Base-by-base conservation (phyloP, 2,113 vertebrate genomes). In the Antechinus flavipes region DNA sequence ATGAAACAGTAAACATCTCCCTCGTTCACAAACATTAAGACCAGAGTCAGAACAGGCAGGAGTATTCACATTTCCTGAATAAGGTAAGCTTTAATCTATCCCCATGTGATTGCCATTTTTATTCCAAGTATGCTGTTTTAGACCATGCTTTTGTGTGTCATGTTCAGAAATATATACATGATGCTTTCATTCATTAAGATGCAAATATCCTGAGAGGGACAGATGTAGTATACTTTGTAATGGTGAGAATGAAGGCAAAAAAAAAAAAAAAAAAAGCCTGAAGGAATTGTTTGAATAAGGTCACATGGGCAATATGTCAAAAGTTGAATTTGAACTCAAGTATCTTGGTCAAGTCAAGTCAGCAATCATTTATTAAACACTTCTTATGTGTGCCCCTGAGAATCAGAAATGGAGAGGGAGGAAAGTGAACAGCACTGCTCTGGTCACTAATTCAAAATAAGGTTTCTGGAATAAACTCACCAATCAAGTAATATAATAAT, bases 61-160 rank as follows among this genome's bases (percentile, higher is more conserved):
- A 47, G 56, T 96, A 30, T 25, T 52, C 8, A n/a, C 68, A 89
- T 94, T 95, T 95, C 53, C 19, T 54, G 61, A 96, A 50, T 93
- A 98, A 0, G 94, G 52, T 93, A 91, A 96, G 22, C 54, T 98
- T 96, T 96, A 22, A 55, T 96, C 54, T 93, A 52, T 92, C 14
- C 76, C 42, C 96, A 0, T 90, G 54, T 90, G 84, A 92, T 54
- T 93, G 91, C 95, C 84, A 95, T 97, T 97, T 98, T 97, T 11
- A 97, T 93, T 95, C 50, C 93, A 90, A 50, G 24, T 61, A 54
- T 92, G 3, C 23, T 56, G 23, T 90, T 94, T 95, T 35, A 96
- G 30, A 95, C 30, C 25, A 76, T 50, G 35, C 0, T 97, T 30
- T 95, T 90, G 94, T 95, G 93, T 58, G 54, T 68, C 58, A 8